Evolutionary conservation across 1,140 invertebrate genomes (phyloP).

Genomic region (Drosophila orosa): DNA sequence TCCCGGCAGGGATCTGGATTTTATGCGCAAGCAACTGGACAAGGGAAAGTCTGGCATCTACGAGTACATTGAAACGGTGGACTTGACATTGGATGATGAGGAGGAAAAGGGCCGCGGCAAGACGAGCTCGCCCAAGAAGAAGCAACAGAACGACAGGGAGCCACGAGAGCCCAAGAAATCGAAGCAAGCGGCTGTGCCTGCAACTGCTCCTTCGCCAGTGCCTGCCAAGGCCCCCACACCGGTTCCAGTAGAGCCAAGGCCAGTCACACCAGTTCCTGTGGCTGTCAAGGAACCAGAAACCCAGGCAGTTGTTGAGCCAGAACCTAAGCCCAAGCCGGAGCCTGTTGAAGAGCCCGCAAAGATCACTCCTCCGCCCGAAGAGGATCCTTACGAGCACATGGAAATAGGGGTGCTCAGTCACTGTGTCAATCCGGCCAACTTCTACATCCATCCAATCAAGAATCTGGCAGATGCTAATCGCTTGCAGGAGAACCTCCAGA

Average conservation of each 20-base stretch:
- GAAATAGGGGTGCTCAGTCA: conserved; percentile 86
- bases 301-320: not conserved
- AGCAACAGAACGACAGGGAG: conserved; percentile 33
- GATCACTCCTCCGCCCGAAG: conserved; percentile 15
- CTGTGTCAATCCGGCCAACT: conserved; percentile 87
- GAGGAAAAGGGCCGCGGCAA: conserved; percentile 56
- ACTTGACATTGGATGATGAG: conserved; percentile 75
- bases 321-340: not conserved
- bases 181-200: conserved; percentile 3
- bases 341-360: conserved; percentile 4
- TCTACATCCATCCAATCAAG: conserved; percentile 87
- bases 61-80: conserved; percentile 78
- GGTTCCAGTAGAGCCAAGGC: conserved; percentile 10
- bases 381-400: conserved; percentile 77
- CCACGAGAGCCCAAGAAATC: conserved; percentile 27
- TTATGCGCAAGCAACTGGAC: conserved; percentile 73
- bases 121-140: conserved; percentile 44
- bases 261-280: conserved; percentile 13
- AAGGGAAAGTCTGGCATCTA: conserved; percentile 71
- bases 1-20: conserved; percentile 64
- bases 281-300: not conserved
- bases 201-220: not conserved
- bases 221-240: conserved; percentile 17
- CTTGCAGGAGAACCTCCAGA: conserved; percentile 87
- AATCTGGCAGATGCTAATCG: conserved; percentile 85